Percentiles rank a stretch among this genome's conserved stretches.
These are phyloP conservation scores for Streptopelia turtur DNA, from an alignment of 2,797 vertebrate species.

Conservation along the genomic window DNA sequence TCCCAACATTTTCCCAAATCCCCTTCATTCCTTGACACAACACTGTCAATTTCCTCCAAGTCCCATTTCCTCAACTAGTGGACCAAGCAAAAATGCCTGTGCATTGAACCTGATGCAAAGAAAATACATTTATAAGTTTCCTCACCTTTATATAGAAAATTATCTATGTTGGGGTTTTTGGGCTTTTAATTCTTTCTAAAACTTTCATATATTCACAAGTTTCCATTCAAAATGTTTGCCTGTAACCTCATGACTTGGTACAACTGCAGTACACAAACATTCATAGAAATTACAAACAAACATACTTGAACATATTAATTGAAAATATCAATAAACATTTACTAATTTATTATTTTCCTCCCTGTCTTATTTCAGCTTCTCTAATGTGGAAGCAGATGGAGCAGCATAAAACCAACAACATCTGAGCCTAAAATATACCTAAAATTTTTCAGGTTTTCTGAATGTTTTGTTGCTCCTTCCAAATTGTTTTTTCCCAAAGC, in stretches of 20 bases:
- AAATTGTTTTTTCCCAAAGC: background rate
- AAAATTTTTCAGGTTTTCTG: slow-evolving; percentile 13
- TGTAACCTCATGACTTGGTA: background rate
- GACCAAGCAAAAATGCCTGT: background rate
- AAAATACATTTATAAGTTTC: background rate
- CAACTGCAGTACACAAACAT: background rate
- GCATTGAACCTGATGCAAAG: background rate
- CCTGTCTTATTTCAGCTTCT: background rate
- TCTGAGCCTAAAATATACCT: slow-evolving; percentile 36
- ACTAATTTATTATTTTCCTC: background rate
- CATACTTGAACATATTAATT: background rate
- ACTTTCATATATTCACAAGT: background rate
- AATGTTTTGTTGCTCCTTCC: slow-evolving; percentile 1
- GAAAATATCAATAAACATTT: background rate
- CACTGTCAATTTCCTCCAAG: background rate
- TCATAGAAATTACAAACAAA: background rate
- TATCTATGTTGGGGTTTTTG: fast-evolving
- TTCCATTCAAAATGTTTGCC: background rate
- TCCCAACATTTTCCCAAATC: background rate
- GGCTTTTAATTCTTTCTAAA: background rate
- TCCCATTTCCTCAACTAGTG: background rate
- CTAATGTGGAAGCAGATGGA: slow-evolving; percentile 36
- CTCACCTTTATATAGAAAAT: background rate
- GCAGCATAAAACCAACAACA: background rate
- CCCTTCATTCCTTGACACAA: background rate